Percentiles rank a stretch among this genome's conserved stretches.
Evolutionary conservation across 2,797 vertebrate genomes (phyloP).

Genomic region (Micromesistius poutassou): DNA sequence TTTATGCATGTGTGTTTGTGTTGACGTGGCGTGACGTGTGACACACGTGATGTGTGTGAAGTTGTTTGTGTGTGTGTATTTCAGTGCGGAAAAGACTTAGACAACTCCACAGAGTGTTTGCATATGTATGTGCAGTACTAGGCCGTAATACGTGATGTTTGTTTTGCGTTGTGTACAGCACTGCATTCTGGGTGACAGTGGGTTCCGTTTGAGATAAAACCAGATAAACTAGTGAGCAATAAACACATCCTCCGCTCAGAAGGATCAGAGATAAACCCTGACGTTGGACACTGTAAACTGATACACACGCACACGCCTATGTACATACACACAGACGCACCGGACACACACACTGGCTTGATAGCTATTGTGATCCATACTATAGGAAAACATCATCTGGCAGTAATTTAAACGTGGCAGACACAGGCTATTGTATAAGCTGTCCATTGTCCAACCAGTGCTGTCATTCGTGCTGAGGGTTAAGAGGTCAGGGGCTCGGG

Average conservation of each 20-base stretch:
- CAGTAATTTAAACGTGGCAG: not conserved
- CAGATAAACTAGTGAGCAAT: not conserved
- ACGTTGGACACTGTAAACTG: not conserved
- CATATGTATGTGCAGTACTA: not conserved
- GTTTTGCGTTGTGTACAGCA: not conserved
- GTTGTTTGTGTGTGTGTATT: not conserved
- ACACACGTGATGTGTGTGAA: not conserved
- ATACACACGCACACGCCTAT: not conserved
- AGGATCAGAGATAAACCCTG: not conserved
- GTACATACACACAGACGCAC: not conserved
- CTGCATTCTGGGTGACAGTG: not conserved
- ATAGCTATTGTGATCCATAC: not conserved
- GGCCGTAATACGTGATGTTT: not conserved
- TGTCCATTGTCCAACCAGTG: not conserved
- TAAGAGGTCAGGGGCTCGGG: not conserved
- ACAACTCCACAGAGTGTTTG: not conserved
- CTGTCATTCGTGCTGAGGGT: not conserved
- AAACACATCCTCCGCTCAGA: not conserved
- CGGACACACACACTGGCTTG: not conserved
- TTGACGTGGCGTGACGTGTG: not conserved
- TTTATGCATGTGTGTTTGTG: not conserved
- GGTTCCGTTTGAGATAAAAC: not conserved
- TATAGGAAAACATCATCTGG: not conserved
- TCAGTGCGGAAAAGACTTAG: not conserved
- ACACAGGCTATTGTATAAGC: not conserved